Evolutionary conservation across 2,113 vertebrate species (phyloP).

Genomic region (Poecilia latipinna): DNA sequence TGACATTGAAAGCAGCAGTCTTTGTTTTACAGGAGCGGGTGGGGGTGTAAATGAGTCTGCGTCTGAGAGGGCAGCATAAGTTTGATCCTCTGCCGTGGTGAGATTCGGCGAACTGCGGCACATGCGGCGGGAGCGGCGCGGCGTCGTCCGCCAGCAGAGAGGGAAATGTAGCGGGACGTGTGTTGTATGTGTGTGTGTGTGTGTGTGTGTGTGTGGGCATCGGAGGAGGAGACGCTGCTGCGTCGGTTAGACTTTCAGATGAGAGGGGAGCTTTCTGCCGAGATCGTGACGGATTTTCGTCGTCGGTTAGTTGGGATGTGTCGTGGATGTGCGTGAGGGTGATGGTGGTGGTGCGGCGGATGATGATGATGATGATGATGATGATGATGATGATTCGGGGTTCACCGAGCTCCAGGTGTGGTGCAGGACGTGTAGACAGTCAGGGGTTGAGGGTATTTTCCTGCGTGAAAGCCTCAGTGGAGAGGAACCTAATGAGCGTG

Average conservation of each 20-base stretch:
- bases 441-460: not conserved
- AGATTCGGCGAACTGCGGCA: conserved; percentile 51
- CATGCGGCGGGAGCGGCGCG: conserved; percentile 25
- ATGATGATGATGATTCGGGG: not conserved
- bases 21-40: not conserved
- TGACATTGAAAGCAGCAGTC: conserved; percentile 50
- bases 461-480: not conserved
- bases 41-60: conserved; percentile 23
- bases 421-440: not conserved
- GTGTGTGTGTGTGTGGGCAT: not conserved
- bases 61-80: conserved; percentile 55
- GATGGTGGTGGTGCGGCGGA: too few relatives aligned
- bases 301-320: conserved; percentile 1
- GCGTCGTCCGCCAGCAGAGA: conserved; percentile 7
- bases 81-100: conserved; percentile 70
- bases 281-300: not conserved
- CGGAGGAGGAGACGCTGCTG: conserved; percentile 24
- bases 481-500: not conserved
- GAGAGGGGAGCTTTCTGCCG: conserved; percentile 11
- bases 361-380: too few relatives aligned
- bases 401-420: not conserved
- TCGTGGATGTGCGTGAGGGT: too few relatives aligned
- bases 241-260: conserved; percentile 20
- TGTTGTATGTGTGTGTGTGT: too few relatives aligned
- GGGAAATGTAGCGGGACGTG: conserved; percentile 29